Evolutionary conservation across 2,888 invertebrate species (phyloP), one percentile per base, ranked within the genome.

Genomic region (Drosophila barbarae): DNA sequence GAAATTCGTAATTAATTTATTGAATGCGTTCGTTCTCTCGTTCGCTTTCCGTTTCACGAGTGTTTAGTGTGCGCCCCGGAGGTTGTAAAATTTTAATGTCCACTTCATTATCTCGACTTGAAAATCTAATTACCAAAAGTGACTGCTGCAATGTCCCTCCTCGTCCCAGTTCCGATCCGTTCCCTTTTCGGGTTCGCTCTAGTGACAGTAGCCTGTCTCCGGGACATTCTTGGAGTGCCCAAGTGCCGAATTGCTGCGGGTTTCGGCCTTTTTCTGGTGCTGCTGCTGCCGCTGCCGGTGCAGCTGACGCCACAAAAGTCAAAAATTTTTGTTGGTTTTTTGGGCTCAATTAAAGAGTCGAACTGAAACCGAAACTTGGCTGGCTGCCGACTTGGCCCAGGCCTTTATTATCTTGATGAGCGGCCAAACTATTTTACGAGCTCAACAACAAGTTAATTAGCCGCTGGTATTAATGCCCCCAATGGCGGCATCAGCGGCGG

Each of bases 381-480:
- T 30, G 35, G 51, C 54, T 51, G 78, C 68, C 60, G 49, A 76
- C 64, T 44, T 50, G 59, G 58, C 59, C 46, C 65, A 34, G 67
- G 58, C 53, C 66, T 59, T 59, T 68, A 77, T 78, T 79, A 79
- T 79, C 79, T 79, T 82, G 79, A 79, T 79, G 79, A 77, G 79
- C 79, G 79, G 73, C 82, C 77, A 79, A 67, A 82, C 84, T 81
- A 82, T 84, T 83, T 84, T 79, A 82, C 76, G 82, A 81, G 76
- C 82, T 82, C 77, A 77, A 76, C 84, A 84, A 80, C 83, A 80
- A 84, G 80, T 84, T 84, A 84, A 84, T 84, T 84, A 83, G 83
- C 74, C 80, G 69, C 74, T 69, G 76, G 76, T 63, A 77, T 84
- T 83, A 84, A 76, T 66, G 81, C 73, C 69, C 58, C 64, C 65